Evolutionary conservation across 2,797 vertebrate species (phyloP).

Genomic region (Cirrhinus mrigala): DNA sequence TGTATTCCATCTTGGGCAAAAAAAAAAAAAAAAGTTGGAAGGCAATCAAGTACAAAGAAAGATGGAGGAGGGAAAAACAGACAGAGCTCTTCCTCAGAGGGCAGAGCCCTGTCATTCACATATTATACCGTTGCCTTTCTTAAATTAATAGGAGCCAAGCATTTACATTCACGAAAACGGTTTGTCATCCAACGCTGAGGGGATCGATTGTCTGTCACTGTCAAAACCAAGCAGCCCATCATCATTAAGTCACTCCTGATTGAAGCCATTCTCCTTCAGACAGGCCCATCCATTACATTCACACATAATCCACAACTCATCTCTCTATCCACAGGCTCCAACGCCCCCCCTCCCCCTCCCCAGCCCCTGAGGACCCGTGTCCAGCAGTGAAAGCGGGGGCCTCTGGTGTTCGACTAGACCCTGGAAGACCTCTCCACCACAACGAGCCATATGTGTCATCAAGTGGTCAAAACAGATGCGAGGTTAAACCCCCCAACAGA

Average conservation of each 20-base stretch:
- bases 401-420: conserved; percentile 54
- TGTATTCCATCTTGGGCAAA: conserved; percentile 80
- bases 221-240: conserved; percentile 48
- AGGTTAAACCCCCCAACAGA: not conserved
- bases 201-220: conserved; percentile 5
- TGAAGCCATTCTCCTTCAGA: conserved; percentile 59
- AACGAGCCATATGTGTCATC: conserved; percentile 35
- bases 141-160: conserved; percentile 6
- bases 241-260: conserved; percentile 59
- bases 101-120: not conserved
- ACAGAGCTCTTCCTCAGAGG: conserved; percentile 3
- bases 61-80: conserved; percentile 29
- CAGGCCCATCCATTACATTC: conserved; percentile 64
- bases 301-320: conserved; percentile 61
- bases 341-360: conserved; percentile 11
- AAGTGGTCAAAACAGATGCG: conserved; percentile 24
- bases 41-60: conserved; percentile 63
- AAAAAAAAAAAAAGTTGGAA: conserved; percentile 61
- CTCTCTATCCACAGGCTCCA: conserved; percentile 52
- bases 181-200: conserved; percentile 12
- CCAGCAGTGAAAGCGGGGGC: conserved; percentile 52
- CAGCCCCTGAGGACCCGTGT: conserved; percentile 48
- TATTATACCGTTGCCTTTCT: not conserved
- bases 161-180: conserved; percentile 18
- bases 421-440: conserved; percentile 37